These are phyloP conservation scores for Anthonomus grandis DNA, from an alignment of 1,140 invertebrate genomes.

Conservation along the genomic window DNA sequence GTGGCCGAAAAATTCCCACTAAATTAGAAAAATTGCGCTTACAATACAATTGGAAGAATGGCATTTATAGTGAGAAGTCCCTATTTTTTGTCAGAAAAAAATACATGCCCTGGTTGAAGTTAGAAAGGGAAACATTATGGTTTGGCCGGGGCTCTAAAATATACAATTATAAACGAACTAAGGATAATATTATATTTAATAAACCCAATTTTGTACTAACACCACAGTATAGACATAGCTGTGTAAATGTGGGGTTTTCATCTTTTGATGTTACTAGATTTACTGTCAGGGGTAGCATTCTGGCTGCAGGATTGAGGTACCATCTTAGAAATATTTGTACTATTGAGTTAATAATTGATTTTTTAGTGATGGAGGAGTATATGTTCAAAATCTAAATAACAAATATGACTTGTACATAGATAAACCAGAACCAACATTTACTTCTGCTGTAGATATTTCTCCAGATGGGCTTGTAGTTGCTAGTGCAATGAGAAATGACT, in stretches of 20 bases:
- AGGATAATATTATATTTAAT: conserved; percentile 13
- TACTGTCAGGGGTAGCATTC: conserved; percentile 27
- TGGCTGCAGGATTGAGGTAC: conserved; percentile 35
- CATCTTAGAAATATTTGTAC: not conserved
- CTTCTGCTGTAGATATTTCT: conserved; percentile 21
- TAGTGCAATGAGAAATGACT: conserved; percentile 27
- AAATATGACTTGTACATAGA: conserved; percentile 19
- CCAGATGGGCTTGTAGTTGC: conserved; percentile 18
- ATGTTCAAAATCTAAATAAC: conserved; percentile 18
- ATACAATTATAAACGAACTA: conserved; percentile 29
- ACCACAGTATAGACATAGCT: conserved; percentile 19
- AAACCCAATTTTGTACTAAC: conserved; percentile 18
- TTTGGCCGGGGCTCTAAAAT: conserved; percentile 32
- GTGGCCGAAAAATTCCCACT: conserved; percentile 23
- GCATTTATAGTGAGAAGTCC: conserved; percentile 30
- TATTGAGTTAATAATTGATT: not conserved
- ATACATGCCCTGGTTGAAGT: conserved; percentile 34
- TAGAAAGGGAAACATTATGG: conserved; percentile 35
- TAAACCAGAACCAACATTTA: conserved; percentile 18
- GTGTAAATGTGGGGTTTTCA: conserved; percentile 16
- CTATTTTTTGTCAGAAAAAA: conserved; percentile 28
- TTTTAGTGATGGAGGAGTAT: conserved; percentile 23
- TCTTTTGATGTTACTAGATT: conserved; percentile 33
- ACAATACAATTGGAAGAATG: conserved; percentile 37
- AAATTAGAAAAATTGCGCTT: conserved; percentile 33